phyloP scores from a whole-genome alignment of 2,797 vertebrate species.

The Antennarius maculatus region DNA sequence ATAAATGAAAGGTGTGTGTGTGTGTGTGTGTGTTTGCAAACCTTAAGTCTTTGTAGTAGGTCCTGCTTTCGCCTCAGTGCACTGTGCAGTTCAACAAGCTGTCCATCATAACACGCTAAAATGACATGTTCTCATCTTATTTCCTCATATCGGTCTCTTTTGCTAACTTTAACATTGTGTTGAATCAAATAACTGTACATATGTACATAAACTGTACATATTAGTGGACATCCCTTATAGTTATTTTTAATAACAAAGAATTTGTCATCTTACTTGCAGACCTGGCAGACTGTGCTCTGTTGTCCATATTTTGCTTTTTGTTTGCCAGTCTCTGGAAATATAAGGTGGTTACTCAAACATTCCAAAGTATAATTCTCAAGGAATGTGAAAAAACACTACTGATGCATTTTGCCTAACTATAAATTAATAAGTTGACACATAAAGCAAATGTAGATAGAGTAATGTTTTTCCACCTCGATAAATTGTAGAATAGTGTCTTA shows the following conservation, averaged over 20 bases:
- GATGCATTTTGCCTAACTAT: background rate
- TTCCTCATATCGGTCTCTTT: background rate
- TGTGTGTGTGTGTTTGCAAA: conserved; percentile 56
- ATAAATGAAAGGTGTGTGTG: background rate
- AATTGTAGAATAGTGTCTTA: background rate
- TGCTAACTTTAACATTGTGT: background rate
- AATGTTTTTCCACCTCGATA: background rate
- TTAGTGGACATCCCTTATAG: background rate
- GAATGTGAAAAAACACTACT: background rate
- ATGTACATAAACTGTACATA: background rate
- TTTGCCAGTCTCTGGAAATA: conserved; percentile 83
- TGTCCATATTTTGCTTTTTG: conserved; percentile 73
- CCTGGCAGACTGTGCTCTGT: conserved; percentile 63
- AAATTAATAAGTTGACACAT: background rate
- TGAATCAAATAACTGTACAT: background rate
- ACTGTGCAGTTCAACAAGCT: conserved; percentile 70
- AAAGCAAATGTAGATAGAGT: background rate
- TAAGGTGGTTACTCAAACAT: background rate
- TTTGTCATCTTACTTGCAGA: conserved; percentile 67
- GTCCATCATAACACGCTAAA: conserved; percentile 75
- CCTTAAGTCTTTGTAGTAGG: conserved; percentile 84
- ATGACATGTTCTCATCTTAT: conserved; percentile 14
- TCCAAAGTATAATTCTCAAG: background rate
- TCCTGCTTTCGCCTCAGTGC: conserved; percentile 82
- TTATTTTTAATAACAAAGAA: background rate